phyloP scores from a whole-genome alignment of 2,113 vertebrate genomes.

The Labeo rohita region DNA sequence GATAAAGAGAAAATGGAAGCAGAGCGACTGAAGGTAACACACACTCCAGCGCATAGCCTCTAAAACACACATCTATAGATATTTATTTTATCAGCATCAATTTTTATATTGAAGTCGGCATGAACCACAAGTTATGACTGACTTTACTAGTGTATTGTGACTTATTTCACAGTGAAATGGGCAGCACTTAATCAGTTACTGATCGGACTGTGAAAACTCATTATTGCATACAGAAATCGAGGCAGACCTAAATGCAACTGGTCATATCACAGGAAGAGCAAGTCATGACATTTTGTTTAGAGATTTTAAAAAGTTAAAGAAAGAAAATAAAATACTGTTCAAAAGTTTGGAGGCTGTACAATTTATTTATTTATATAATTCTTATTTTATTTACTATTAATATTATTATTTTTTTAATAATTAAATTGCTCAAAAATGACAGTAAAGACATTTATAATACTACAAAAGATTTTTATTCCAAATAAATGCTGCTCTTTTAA shows the following conservation, averaged over 20 bases:
- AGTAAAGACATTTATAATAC: neutral
- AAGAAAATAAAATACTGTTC: neutral
- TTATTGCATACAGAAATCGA: neutral
- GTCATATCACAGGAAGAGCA: neutral
- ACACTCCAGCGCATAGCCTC: neutral
- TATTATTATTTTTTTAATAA: too few species aligned
- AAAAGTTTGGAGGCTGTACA: neutral
- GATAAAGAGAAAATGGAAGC: conserved; percentile 66
- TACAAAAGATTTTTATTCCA: neutral
- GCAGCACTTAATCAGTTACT: neutral
- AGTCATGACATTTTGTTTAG: neutral
- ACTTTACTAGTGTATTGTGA: neutral
- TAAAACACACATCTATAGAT: neutral
- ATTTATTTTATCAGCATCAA: neutral
- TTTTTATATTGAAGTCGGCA: neutral
- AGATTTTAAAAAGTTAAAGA: neutral
- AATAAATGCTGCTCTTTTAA: neutral
- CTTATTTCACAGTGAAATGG: neutral
- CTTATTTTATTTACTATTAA: too few species aligned
- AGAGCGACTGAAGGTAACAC: conserved; percentile 61
- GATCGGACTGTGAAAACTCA: neutral
- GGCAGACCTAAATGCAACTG: neutral
- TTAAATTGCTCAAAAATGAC: neutral
- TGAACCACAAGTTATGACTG: neutral
- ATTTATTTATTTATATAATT: neutral